Percentiles rank a stretch among this genome's conserved stretches.
Conservation (phyloP, 2,888 invertebrate genomes). For the Polia nebulosa region DNA sequence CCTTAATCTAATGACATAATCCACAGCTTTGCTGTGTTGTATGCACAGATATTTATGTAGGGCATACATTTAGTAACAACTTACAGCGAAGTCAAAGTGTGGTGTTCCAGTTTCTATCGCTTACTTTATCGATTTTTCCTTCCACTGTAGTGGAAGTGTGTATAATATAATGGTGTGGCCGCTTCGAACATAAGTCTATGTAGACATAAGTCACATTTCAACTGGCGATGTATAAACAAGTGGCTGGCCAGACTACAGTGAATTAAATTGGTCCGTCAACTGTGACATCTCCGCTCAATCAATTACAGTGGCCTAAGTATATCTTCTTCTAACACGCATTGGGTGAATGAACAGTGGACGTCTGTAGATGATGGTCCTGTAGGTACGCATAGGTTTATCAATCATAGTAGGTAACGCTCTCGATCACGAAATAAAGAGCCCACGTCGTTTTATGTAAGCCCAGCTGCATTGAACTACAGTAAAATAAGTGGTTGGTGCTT, state of each 20-base stretch:
- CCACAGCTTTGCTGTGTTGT: not conserved
- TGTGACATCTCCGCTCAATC: constrained; percentile 61
- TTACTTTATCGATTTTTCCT: constrained; percentile 65
- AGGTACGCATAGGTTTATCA: constrained; percentile 3
- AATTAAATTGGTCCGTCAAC: constrained; percentile 63
- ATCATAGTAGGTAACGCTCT: not conserved
- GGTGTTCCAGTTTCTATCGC: constrained; percentile 62
- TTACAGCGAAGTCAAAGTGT: constrained; percentile 40
- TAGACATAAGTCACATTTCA: constrained; percentile 39
- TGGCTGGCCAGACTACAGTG: constrained; percentile 44
- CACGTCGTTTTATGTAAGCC: too few relatives aligned
- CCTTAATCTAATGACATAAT: not conserved
- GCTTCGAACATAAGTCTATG: constrained; percentile 20
- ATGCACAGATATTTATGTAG: too few relatives aligned
- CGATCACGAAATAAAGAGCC: not conserved
- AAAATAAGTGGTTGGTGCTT: not conserved
- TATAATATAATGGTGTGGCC: constrained; percentile 49
- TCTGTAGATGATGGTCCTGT: not conserved
- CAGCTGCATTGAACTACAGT: not conserved
- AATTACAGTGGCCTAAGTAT: constrained; percentile 54
- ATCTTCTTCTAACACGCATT: constrained; percentile 46
- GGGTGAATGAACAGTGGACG: constrained; percentile 42
- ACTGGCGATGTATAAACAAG: constrained; percentile 49
- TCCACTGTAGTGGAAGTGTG: too few relatives aligned
- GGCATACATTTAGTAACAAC: constrained; percentile 12